Conservation (phyloP, 1,140 invertebrate species). For the Lepidurus packardi region DNA sequence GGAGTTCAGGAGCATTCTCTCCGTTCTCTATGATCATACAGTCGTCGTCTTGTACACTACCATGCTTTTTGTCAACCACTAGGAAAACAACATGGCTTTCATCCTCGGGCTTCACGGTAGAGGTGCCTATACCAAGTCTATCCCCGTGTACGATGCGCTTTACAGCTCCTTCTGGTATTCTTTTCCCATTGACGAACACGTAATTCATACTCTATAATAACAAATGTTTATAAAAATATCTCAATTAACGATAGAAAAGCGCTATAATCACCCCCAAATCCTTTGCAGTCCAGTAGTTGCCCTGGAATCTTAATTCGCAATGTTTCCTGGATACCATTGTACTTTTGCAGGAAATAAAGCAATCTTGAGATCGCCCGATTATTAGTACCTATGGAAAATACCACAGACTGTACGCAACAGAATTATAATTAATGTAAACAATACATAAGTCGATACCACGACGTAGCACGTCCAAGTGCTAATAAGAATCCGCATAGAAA, state of each 20-base stretch:
- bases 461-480: background rate
- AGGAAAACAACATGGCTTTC: background rate
- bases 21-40: background rate
- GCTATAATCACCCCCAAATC: slow-evolving; percentile 10
- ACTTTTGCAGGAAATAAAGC: slow-evolving; percentile 25
- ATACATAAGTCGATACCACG: background rate
- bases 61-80: background rate
- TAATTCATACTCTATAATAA: slow-evolving; percentile 27
- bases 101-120: background rate
- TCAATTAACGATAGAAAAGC: background rate
- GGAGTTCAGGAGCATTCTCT: background rate
- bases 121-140: slow-evolving; percentile 21
- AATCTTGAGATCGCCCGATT: background rate
- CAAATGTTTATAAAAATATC: background rate
- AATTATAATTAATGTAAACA: background rate
- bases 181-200: slow-evolving; percentile 2
- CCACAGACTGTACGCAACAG: background rate
- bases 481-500: background rate
- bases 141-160: background rate
- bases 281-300: slow-evolving; percentile 22
- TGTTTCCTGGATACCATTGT: slow-evolving; percentile 26
- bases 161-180: background rate
- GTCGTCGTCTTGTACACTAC: background rate
- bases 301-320: background rate
- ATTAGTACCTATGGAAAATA: background rate